Percentiles rank a stretch among this genome's conserved stretches.
Conservation (phyloP, 2,797 vertebrate genomes). For the Helarctos malayanus region DNA sequence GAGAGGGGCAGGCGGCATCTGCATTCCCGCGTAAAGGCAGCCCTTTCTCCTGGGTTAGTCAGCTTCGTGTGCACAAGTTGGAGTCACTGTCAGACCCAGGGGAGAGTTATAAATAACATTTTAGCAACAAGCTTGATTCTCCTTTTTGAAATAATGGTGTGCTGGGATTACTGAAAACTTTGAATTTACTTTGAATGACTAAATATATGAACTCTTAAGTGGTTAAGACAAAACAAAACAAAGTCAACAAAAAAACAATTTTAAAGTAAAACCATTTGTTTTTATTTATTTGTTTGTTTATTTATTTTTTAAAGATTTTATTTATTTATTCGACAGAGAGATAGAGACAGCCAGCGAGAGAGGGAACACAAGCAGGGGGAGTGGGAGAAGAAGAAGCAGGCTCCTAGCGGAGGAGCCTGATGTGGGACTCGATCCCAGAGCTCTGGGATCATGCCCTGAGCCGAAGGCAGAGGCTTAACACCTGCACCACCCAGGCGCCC, state of each 20-base stretch:
- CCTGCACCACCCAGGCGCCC: too few species aligned
- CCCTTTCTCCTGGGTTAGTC: not conserved
- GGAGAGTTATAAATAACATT: conserved; percentile 24
- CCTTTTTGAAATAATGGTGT: not conserved
- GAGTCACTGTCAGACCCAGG: not conserved
- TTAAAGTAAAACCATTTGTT: not conserved
- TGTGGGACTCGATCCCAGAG: too few species aligned
- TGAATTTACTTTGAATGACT: not conserved
- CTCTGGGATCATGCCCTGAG: too few species aligned
- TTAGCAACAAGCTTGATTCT: not conserved
- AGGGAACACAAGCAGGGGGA: too few species aligned
- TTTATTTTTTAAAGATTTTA: too few species aligned
- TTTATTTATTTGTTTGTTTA: not conserved
- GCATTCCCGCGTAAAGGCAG: not conserved
- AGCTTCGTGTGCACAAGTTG: not conserved
- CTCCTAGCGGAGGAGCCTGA: too few species aligned
- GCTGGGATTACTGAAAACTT: not conserved
- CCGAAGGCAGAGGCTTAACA: too few species aligned
- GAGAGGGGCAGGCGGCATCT: not conserved
- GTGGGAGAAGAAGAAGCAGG: too few species aligned
- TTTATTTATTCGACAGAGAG: too few species aligned
- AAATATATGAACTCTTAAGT: not conserved
- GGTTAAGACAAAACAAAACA: not conserved
- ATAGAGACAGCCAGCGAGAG: too few species aligned
- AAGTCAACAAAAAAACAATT: not conserved